A percentile compares a stretch with the other conserved stretches of the same genome.
Conservation (phyloP, 2,113 vertebrate species). For the Talpa occidentalis region DNA sequence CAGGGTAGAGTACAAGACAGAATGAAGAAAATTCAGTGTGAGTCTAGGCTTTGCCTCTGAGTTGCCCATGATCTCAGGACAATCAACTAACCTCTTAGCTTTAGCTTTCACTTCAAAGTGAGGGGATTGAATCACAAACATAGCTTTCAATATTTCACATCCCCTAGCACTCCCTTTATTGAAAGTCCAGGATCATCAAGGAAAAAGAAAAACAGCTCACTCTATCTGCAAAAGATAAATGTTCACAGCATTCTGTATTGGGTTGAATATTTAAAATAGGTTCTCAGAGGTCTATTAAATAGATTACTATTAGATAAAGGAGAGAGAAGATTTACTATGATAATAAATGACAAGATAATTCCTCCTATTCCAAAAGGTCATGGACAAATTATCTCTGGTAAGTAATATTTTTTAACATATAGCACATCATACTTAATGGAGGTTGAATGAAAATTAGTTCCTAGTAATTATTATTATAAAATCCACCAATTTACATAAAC, state of each 20-base stretch:
- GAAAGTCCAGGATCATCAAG: neutral
- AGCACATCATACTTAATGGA: neutral
- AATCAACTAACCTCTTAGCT: neutral
- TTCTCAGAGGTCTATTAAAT: neutral
- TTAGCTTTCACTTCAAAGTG: neutral
- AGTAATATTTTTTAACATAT: conserved; percentile 20
- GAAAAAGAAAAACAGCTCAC: neutral
- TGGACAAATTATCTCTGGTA: conserved; percentile 9
- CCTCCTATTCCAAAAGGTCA: conserved; percentile 20
- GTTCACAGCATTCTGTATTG: neutral
- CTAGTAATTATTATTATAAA: conserved; percentile 28
- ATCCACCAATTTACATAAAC: neutral
- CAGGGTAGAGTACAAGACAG: neutral
- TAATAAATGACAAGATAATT: conserved; percentile 27
- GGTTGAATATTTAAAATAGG: conserved; percentile 8
- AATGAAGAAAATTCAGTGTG: neutral
- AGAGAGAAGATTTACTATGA: neutral
- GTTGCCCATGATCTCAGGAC: neutral
- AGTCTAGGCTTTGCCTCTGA: neutral
- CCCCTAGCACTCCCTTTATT: neutral
- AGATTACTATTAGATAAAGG: neutral
- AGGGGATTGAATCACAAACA: neutral
- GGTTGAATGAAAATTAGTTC: neutral
- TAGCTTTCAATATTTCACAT: neutral
- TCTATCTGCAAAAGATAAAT: neutral